These are phyloP conservation scores for Umimayanthus chanpuru DNA, from an alignment of 92 coral and sea anemone species.

Conservation along the genomic window DNA sequence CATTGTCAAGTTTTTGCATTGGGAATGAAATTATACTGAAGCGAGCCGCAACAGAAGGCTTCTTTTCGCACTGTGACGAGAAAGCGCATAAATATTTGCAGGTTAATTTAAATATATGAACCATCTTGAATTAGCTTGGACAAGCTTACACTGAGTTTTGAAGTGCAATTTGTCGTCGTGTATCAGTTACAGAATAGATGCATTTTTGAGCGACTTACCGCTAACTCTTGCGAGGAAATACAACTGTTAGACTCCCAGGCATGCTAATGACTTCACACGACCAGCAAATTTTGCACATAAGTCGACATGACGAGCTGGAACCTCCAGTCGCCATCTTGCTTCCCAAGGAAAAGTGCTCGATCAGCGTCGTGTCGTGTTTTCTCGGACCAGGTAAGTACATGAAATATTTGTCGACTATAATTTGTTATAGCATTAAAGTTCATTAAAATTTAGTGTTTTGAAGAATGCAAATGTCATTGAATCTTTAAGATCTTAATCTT, in stretches of 20 bases:
- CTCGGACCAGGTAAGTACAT: conserved; percentile 32
- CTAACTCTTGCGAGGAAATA: not conserved
- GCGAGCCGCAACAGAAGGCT: not conserved
- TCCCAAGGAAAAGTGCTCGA: conserved; percentile 34
- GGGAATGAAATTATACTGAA: conserved; percentile 7
- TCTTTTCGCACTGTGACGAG: not conserved
- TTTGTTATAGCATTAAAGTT: not conserved
- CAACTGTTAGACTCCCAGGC: not conserved
- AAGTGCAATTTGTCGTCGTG: not conserved
- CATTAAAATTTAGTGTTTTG: not conserved
- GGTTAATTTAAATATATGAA: too few relatives aligned
- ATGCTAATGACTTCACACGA: not conserved
- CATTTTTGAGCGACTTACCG: not conserved
- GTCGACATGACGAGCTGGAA: conserved; percentile 17
- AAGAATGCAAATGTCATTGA: not conserved
- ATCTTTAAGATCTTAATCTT: not conserved
- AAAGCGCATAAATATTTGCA: not conserved
- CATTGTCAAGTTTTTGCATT: conserved; percentile 8
- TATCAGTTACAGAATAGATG: not conserved
- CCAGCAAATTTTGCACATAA: conserved; percentile 28
- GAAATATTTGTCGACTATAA: not conserved
- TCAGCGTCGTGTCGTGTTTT: conserved; percentile 32
- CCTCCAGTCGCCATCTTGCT: conserved; percentile 26
- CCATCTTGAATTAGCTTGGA: not conserved
- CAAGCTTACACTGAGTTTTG: not conserved